phyloP scores from a whole-genome alignment of 2,888 invertebrate genomes.

The Andrena praecox region DNA sequence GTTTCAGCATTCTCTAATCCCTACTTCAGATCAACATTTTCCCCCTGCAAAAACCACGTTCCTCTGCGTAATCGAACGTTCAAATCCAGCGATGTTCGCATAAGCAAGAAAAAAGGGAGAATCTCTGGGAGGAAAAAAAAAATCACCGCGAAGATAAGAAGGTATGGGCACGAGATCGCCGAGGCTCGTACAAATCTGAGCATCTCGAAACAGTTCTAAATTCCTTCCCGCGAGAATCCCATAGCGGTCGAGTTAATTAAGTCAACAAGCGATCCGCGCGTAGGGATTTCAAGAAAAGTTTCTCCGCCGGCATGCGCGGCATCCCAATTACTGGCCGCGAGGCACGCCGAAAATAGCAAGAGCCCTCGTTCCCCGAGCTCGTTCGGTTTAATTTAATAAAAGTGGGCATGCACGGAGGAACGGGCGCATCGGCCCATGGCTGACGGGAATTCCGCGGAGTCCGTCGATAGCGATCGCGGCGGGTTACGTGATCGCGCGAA shows the following conservation, averaged over 20 bases:
- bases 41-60: not conserved
- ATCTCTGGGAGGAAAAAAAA: not conserved
- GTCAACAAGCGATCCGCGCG: not conserved
- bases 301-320: slow-evolving; percentile 28
- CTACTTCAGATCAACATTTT: not conserved
- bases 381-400: slow-evolving; percentile 33
- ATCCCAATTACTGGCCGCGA: slow-evolving; percentile 25
- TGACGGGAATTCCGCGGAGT: slow-evolving; percentile 51
- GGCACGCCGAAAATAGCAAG: slow-evolving; percentile 34
- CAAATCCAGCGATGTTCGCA: not conserved
- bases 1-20: not conserved
- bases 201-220: slow-evolving; percentile 27
- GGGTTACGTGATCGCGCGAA: slow-evolving; percentile 51
- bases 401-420: slow-evolving; percentile 4
- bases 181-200: not conserved
- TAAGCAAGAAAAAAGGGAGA: not conserved
- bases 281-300: slow-evolving; percentile 6
- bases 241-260: slow-evolving; percentile 36
- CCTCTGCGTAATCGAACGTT: not conserved
- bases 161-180: not conserved
- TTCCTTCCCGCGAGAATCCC: slow-evolving; percentile 36
- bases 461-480: slow-evolving; percentile 57
- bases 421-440: slow-evolving; percentile 10
- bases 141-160: not conserved
- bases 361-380: not conserved